Base-by-base conservation (phyloP, 2,113 vertebrate species). In the Zosterops hypoxanthus region DNA sequence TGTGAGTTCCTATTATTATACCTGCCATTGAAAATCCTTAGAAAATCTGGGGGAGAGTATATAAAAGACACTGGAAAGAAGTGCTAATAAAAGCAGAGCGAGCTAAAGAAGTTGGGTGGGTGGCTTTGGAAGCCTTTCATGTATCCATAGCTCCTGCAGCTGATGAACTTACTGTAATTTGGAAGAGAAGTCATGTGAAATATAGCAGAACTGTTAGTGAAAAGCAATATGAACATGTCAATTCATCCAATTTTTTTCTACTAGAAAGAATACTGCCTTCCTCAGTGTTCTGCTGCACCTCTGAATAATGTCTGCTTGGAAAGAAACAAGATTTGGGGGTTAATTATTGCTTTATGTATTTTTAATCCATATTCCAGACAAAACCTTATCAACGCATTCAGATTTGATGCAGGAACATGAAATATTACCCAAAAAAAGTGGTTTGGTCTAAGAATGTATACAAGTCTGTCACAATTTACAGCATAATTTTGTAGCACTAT, bases 1-100 rank as follows among this genome's bases (percentile, higher is more conserved):
- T 70, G 56, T 84, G 49, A 88, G 50, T 88, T 90, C 66, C 79
- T 90, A 82, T 93, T 95, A 93, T 79, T 87, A 92, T 39, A 94
- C 42, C 33, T 80, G 71, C 75, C 52, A 88, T 8, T 82, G 78
- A 95, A 90, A 93, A 93, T 65, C 70, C 78, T 85, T 85, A 79
- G 63, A 90, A 90, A 90, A 88, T 52, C 81, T 34, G 55, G 60
- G 56, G 71, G 49, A 89, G 60, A 83, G 15, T 42, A 73, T 84
- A 82, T 60, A 86, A 90, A 80, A 92, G 82, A 70, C 26, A 70
- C 21, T 59, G 69, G 64, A 66, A 90, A 93, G 46, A 90, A 86
- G 33, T 68, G 72, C 76, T 90, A 88, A 95, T 86, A 93, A 87
- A 94, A 92, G 82, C 57, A 86, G 47, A 75, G 26, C 0, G 0